Evolutionary conservation across 2,113 vertebrate species (phyloP).

Genomic region (Penelope pileata): DNA sequence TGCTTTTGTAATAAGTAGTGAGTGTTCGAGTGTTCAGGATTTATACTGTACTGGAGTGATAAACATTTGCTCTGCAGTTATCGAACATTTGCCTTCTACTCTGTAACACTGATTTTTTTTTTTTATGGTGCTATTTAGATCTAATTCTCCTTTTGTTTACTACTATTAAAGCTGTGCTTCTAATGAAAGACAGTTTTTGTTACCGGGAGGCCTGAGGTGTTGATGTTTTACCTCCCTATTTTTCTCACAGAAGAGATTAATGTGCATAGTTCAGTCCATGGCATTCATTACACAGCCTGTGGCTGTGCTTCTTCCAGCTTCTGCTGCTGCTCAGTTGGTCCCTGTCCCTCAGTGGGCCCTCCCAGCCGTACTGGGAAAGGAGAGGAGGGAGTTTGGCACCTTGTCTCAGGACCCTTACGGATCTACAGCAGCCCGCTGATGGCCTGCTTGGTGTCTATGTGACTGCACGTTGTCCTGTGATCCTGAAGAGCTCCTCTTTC

Average conservation of each 20-base stretch:
- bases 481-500: not conserved
- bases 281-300: not conserved
- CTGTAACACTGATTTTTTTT: not conserved
- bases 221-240: not conserved
- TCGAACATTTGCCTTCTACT: not conserved
- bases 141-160: not conserved
- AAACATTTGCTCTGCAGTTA: not conserved
- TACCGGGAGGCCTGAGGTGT: not conserved
- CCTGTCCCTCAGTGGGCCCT: not conserved
- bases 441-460: not conserved
- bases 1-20: not conserved
- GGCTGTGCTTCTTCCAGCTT: not conserved
- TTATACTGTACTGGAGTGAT: not conserved
- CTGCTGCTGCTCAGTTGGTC: not conserved
- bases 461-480: not conserved
- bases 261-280: not conserved
- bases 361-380: not conserved
- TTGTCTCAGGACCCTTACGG: not conserved
- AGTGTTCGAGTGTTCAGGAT: not conserved
- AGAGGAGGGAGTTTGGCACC: not conserved
- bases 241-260: not conserved
- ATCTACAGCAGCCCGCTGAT: not conserved
- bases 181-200: not conserved
- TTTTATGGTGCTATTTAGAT: not conserved
- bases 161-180: not conserved